phyloP scores from a whole-genome alignment of 64 coral and sea anemone species.

The Stichodactyla helianthus region DNA sequence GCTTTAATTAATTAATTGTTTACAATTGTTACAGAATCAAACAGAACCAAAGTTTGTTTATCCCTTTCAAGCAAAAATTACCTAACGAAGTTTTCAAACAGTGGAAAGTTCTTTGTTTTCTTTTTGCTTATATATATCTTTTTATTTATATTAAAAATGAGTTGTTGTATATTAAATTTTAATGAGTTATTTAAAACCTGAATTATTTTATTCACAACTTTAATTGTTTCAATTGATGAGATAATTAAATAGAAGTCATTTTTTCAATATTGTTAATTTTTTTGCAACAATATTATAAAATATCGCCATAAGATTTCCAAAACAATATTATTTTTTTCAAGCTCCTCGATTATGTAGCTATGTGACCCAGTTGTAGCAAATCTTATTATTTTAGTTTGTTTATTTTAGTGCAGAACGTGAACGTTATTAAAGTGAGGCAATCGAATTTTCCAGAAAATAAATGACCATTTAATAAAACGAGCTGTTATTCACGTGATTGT shows the following conservation, averaged over 20 bases:
- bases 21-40: not conserved
- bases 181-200: not conserved
- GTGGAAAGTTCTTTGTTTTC: not conserved
- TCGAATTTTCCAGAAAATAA: not conserved
- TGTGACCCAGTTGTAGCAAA: not conserved
- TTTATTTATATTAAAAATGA: not conserved
- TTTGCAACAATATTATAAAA: too few relatives aligned
- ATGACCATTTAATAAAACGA: not conserved
- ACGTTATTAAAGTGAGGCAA: too few relatives aligned
- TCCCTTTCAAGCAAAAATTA: not conserved
- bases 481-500: not conserved
- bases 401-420: not conserved
- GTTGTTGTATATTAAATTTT: constrained; percentile 2
- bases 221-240: not conserved
- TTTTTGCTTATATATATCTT: not conserved
- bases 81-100: not conserved
- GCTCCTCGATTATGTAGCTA: not conserved
- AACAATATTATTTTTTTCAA: too few relatives aligned
- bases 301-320: too few relatives aligned
- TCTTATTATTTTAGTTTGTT: not conserved
- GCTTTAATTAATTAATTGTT: not conserved
- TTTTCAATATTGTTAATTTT: too few relatives aligned
- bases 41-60: not conserved
- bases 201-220: not conserved
- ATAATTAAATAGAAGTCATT: not conserved